phyloP scores from a whole-genome alignment of 2,797 vertebrate species.

The Pipistrellus kuhlii region DNA sequence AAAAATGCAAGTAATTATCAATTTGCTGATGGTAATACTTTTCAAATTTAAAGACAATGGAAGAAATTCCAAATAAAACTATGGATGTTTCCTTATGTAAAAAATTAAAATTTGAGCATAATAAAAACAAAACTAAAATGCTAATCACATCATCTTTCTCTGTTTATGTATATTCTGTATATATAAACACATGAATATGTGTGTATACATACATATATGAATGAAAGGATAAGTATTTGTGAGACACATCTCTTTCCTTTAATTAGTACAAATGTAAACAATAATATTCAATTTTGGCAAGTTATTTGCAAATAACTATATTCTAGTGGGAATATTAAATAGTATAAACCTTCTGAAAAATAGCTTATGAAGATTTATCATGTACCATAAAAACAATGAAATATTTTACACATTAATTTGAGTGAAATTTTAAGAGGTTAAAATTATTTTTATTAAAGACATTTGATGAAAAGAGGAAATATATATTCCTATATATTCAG shows the following conservation, averaged over 20 bases:
- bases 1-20: not conserved
- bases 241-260: not conserved
- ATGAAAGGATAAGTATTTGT: not conserved
- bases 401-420: not conserved
- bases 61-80: constrained; percentile 30
- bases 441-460: not conserved
- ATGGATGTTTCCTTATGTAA: not conserved
- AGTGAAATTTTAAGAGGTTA: constrained; percentile 1
- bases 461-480: constrained; percentile 8
- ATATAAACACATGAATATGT: not conserved
- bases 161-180: not conserved
- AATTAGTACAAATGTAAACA: constrained; percentile 10
- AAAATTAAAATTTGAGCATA: not conserved
- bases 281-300: constrained; percentile 16
- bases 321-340: not conserved
- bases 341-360: not conserved
- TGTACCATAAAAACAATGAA: constrained; percentile 16
- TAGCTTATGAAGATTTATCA: not conserved
- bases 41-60: constrained; percentile 8
- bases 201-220: not conserved
- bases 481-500: not conserved
- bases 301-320: not conserved
- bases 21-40: not conserved
- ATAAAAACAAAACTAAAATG: not conserved
- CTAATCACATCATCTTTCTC: not conserved